Conservation (phyloP, 2,888 invertebrate genomes). For the Sphaerophoria taeniata region DNA sequence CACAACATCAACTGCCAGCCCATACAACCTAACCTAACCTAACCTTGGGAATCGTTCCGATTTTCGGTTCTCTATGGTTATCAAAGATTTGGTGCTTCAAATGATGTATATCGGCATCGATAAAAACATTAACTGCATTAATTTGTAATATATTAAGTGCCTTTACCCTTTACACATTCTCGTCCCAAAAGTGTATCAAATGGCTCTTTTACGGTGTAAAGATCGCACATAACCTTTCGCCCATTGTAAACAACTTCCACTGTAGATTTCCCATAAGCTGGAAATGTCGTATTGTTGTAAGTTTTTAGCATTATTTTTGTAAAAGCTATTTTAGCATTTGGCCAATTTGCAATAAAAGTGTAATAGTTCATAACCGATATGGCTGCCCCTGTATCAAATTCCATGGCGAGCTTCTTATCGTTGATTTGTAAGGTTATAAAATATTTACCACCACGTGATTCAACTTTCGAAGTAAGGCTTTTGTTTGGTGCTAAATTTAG, state of each 20-base stretch:
- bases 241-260: background rate
- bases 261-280: constrained; percentile 1
- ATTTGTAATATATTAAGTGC: constrained; percentile 19
- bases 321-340: constrained; percentile 13
- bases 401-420: constrained; percentile 14
- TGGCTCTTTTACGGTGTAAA: background rate
- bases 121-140: constrained; percentile 16
- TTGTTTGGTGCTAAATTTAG: constrained; percentile 21
- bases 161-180: constrained; percentile 4
- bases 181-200: constrained; percentile 1
- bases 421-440: constrained; percentile 28
- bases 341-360: constrained; percentile 6
- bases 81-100: constrained; percentile 29
- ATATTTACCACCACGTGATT: constrained; percentile 44
- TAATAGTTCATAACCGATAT: constrained; percentile 1
- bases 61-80: constrained; percentile 38
- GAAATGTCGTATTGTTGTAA: constrained; percentile 12
- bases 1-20: no score
- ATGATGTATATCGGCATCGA: constrained; percentile 12
- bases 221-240: background rate
- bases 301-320: background rate
- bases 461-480: constrained; percentile 8
- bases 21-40: no score
- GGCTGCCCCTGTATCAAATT: constrained; percentile 4
- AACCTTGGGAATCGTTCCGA: constrained; percentile 44